Evolutionary conservation across 1,140 invertebrate genomes (phyloP), one percentile per base, ranked within the genome.

Genomic region (Melitaea cinxia): DNA sequence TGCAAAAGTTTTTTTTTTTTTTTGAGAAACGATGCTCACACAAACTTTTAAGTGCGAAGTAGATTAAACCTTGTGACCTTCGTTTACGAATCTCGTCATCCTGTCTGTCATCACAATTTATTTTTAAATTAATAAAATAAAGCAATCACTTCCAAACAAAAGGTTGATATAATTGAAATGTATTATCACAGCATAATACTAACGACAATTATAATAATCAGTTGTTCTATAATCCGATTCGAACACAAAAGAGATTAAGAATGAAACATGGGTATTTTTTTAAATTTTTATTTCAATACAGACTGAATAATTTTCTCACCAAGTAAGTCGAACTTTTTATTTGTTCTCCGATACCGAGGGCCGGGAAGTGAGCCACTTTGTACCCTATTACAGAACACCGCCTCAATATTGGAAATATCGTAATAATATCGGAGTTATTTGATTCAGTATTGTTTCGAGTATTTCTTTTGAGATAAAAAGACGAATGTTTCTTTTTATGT

Each of bases 271-370:
- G 17, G 15, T 17, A 14, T 42, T n/a, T 42, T 9, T 47, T 23
- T n/a, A n/a, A n/a, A n/a, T n/a, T n/a, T 21, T 47, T 23, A 47
- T 55, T 55, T 23, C 53, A 37, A 21, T 37, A 55, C 53, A 39
- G 15, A 37, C 12, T 19, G 15, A 1, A 12, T 14, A 30, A 19
- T 23, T 12, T 54, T 45, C 42, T 2, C 21, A 55, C 53, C 12
- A 24, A 28, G 52, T 55, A 55, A 4, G 53, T 39, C 33, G 53
- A 39, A 39, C 17, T 37, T 55, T 55, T 39, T 55, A 55, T 55
- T 55, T 39, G 33, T 39, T 55, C 52, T n/a, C 19, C 19, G 19
- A 55, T 24, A 54, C 6, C 42, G 42, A 23, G 21, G 42, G 39
- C 17, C 5, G 39, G 6, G 42, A 47, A 47, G 42, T 47, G 42